Evolutionary conservation across 2,888 invertebrate species (phyloP).

Genomic region (Erpobdella octoculata): DNA sequence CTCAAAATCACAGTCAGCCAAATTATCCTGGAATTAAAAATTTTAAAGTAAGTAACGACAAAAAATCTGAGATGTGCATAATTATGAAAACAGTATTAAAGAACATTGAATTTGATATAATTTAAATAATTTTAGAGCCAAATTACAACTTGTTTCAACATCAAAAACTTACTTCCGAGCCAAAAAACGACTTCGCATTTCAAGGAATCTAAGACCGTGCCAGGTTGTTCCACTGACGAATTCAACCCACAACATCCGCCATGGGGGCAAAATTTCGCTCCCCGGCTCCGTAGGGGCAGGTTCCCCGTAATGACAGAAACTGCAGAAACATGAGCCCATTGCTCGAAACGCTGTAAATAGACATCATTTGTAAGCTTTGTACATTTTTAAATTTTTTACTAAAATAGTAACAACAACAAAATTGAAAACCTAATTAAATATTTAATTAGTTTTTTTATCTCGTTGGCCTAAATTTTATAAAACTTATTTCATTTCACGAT

Average conservation of each 20-base stretch:
- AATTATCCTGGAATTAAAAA: conserved; percentile 4
- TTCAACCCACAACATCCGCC: conserved; percentile 26
- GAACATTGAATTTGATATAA: no score
- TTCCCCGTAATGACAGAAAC: conserved; percentile 14
- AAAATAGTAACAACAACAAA: no score
- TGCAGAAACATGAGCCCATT: conserved; percentile 13
- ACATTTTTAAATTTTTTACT: no score
- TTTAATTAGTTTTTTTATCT: no score
- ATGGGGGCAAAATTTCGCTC: conserved; percentile 10
- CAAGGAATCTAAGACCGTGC: conserved; percentile 30
- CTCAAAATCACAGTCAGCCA: neutral
- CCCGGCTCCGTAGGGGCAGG: neutral
- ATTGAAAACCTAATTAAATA: no score
- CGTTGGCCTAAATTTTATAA: no score
- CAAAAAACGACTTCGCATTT: conserved; percentile 26
- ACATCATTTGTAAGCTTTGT: no score
- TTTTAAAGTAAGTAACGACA: neutral
- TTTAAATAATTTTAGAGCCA: no score
- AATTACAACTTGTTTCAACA: neutral
- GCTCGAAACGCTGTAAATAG: neutral
- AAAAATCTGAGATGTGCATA: no score
- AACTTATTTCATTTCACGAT: no score
- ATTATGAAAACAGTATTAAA: neutral
- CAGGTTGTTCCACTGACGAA: conserved; percentile 31
- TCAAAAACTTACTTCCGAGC: conserved; percentile 16